A percentile compares a stretch with the other conserved stretches of the same genome.
Evolutionary conservation across 2,113 vertebrate species (phyloP).

Genomic region (Oncorhynchus masou): DNA sequence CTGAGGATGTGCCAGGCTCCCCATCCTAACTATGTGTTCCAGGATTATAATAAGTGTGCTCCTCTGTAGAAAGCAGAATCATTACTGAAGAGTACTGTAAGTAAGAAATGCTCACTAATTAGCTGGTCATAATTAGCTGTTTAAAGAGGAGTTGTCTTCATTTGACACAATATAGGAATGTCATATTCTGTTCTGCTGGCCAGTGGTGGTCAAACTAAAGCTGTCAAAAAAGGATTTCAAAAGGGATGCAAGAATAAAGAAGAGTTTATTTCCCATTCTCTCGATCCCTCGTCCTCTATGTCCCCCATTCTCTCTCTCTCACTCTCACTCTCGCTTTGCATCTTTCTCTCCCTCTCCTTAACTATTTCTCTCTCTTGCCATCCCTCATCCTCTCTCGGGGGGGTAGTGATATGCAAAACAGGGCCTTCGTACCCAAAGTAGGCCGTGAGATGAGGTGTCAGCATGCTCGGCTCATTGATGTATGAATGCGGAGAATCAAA

Average conservation of each 20-base stretch:
- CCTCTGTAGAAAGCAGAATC: conserved; percentile 9
- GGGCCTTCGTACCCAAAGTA: conserved; percentile 97
- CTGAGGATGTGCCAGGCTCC: conserved; percentile 20
- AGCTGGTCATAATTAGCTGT: conserved; percentile 54
- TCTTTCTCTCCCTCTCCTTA: neutral
- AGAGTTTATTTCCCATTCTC: conserved; percentile 21
- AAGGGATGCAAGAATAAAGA: conserved; percentile 58
- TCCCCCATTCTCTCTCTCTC: neutral
- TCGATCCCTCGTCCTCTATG: conserved; percentile 50
- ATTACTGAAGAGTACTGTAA: conserved; percentile 8
- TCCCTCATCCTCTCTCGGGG: conserved; percentile 42
- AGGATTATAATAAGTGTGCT: conserved; percentile 22
- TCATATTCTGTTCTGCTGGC: conserved; percentile 19
- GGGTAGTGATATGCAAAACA: conserved; percentile 91
- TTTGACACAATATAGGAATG: conserved; percentile 49
- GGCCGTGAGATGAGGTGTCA: conserved; percentile 99
- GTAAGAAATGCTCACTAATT: conserved; percentile 45
- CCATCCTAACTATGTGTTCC: conserved; percentile 12
- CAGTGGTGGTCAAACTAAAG: conserved; percentile 22
- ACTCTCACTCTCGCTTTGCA: neutral
- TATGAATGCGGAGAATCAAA: conserved; percentile 99
- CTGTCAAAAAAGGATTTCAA: conserved; percentile 33
- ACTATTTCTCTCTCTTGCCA: neutral
- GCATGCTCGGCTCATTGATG: conserved; percentile 98
- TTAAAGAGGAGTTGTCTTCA: conserved; percentile 35